These are phyloP conservation scores for Hirudo medicinalis DNA, from an alignment of 1,140 invertebrate species.

Conservation along the genomic window DNA sequence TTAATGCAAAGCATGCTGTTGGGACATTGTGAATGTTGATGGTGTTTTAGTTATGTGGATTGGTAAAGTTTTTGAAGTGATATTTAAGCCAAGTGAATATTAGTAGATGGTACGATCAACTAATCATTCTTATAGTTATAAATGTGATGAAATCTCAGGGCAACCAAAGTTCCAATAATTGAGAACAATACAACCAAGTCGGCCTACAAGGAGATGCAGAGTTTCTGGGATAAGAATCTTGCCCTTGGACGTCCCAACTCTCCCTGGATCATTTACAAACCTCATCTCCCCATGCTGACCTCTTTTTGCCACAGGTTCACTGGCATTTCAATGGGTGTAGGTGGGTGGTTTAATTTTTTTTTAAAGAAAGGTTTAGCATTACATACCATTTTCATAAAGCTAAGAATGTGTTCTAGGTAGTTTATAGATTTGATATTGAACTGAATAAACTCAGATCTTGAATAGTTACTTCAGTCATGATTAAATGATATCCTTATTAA, in stretches of 20 bases:
- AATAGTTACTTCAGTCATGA: neutral
- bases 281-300: conserved; percentile 33
- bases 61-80: no score
- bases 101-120: no score
- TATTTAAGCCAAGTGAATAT: no score
- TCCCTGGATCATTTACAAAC: conserved; percentile 25
- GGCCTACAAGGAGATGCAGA: conserved; percentile 25
- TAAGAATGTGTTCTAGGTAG: neutral
- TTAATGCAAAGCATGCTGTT: no score
- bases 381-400: neutral
- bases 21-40: no score
- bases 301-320: conserved; percentile 36
- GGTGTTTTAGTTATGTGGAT: no score
- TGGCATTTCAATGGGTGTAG: conserved; percentile 34
- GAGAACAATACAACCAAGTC: conserved; percentile 7
- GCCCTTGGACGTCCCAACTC: conserved; percentile 23
- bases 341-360: conserved; percentile 29
- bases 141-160: neutral
- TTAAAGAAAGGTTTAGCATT: neutral
- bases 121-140: no score
- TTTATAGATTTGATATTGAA: neutral
- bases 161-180: conserved; percentile 3
- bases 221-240: conserved; percentile 26
- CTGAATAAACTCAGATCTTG: neutral
- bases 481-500: neutral